phyloP scores from a whole-genome alignment of 2,888 invertebrate genomes.

The Tridacna crocea region DNA sequence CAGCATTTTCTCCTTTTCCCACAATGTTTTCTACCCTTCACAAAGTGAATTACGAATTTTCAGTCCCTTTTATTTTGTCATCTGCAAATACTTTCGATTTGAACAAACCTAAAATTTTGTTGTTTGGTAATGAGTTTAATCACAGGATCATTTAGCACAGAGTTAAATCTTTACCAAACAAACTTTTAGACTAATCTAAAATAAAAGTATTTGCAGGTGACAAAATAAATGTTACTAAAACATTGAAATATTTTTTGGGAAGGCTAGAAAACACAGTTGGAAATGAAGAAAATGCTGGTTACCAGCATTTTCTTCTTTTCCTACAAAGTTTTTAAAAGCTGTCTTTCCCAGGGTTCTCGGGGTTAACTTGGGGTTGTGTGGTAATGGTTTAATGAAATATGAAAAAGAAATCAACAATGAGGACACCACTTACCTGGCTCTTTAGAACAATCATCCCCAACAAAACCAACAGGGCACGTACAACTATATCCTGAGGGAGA shows the following conservation, averaged over 20 bases:
- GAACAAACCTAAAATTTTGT: no score
- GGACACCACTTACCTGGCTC: background rate
- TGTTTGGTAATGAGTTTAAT: no score
- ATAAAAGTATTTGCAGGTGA: no score
- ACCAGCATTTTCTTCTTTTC: background rate
- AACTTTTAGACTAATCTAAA: no score
- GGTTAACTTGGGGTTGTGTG: background rate
- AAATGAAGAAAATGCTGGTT: background rate
- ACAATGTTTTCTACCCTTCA: no score
- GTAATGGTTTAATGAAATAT: background rate
- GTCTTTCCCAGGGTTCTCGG: background rate
- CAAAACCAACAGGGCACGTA: background rate
- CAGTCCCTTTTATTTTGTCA: no score
- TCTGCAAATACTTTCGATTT: no score
- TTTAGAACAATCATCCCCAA: background rate
- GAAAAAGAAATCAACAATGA: background rate
- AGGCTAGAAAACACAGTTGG: background rate
- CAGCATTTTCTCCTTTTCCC: no score
- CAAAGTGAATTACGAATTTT: no score
- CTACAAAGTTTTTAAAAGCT: background rate
- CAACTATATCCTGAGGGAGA: slow-evolving; percentile 6
- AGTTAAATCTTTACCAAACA: no score
- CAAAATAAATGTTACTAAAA: no score
- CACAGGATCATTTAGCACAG: no score
- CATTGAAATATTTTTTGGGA: background rate